Evolutionary conservation across 1,140 invertebrate species (phyloP).

Genomic region (Gryllus bimaculatus): DNA sequence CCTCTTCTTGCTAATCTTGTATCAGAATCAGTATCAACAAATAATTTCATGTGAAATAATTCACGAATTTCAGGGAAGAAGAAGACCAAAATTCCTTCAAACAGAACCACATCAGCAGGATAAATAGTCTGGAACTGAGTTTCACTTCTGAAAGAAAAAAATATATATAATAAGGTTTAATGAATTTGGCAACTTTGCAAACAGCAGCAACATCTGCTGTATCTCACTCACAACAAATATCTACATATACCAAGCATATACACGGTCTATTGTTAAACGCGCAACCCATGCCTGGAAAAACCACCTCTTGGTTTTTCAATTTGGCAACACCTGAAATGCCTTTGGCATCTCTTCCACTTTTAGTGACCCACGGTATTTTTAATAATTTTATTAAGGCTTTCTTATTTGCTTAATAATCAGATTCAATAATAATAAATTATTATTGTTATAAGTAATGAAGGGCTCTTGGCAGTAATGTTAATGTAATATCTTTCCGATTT

Average conservation of each 20-base stretch:
- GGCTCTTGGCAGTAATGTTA: no score
- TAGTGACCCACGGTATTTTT: no score
- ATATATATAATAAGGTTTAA: not conserved
- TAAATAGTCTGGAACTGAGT: constrained; percentile 74
- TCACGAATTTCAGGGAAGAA: constrained; percentile 91
- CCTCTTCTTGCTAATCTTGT: constrained; percentile 89
- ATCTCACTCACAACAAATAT: not conserved
- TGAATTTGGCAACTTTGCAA: not conserved
- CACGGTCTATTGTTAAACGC: no score
- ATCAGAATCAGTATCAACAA: constrained; percentile 98
- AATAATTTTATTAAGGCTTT: no score
- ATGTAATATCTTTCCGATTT: no score
- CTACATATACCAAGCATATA: not conserved
- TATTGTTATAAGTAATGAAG: no score
- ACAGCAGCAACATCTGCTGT: not conserved
- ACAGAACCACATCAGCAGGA: constrained; percentile 95
- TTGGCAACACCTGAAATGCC: no score
- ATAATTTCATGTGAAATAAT: constrained; percentile 97
- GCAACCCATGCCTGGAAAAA: no score
- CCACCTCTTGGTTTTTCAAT: no score
- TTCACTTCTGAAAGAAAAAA: constrained; percentile 29
- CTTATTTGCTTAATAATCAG: no score
- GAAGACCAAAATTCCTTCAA: constrained; percentile 97
- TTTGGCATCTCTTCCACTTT: no score
- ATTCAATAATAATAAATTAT: no score